Conservation (phyloP, 2,888 invertebrate genomes). For the Craniophora ligustri region DNA sequence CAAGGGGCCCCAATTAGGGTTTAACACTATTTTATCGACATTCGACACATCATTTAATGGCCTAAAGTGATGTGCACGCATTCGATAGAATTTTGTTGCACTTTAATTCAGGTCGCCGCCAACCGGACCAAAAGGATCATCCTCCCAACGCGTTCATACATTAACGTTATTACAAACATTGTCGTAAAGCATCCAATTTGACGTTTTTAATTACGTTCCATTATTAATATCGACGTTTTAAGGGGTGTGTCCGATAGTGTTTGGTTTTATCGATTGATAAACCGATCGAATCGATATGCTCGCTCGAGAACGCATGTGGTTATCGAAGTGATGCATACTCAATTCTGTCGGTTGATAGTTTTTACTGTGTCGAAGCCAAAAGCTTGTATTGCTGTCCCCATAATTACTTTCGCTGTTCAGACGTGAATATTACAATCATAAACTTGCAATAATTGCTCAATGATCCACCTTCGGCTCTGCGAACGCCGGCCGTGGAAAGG, state of each 20-base stretch:
- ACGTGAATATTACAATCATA: slow-evolving; percentile 77
- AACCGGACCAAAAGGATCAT: slow-evolving; percentile 76
- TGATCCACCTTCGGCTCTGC: slow-evolving; percentile 72
- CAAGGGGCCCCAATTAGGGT: slow-evolving; percentile 82
- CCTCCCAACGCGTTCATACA: slow-evolving; percentile 67
- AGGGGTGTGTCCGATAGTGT: slow-evolving; percentile 85
- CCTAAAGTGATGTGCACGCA: slow-evolving; percentile 84
- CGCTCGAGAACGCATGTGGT: slow-evolving; percentile 46
- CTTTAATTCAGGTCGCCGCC: slow-evolving; percentile 79
- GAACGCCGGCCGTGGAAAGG: slow-evolving; percentile 55
- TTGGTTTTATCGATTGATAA: slow-evolving; percentile 73
- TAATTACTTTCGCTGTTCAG: slow-evolving; percentile 77
- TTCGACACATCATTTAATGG: slow-evolving; percentile 84
- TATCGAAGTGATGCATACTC: slow-evolving; percentile 60
- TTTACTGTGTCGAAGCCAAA: slow-evolving; percentile 79
- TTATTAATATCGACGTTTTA: slow-evolving; percentile 70
- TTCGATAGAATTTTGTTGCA: slow-evolving; percentile 78
- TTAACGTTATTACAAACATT: slow-evolving; percentile 65
- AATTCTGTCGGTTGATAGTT: slow-evolving; percentile 73
- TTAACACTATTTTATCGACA: slow-evolving; percentile 75
- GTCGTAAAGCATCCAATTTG: slow-evolving; percentile 71
- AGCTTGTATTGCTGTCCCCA: slow-evolving; percentile 72
- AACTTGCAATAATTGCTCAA: slow-evolving; percentile 79
- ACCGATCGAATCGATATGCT: slow-evolving; percentile 65
- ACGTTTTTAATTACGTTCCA: slow-evolving; percentile 73